phyloP scores from a whole-genome alignment of 2,888 invertebrate genomes.

The Megalurothrips usitatus region DNA sequence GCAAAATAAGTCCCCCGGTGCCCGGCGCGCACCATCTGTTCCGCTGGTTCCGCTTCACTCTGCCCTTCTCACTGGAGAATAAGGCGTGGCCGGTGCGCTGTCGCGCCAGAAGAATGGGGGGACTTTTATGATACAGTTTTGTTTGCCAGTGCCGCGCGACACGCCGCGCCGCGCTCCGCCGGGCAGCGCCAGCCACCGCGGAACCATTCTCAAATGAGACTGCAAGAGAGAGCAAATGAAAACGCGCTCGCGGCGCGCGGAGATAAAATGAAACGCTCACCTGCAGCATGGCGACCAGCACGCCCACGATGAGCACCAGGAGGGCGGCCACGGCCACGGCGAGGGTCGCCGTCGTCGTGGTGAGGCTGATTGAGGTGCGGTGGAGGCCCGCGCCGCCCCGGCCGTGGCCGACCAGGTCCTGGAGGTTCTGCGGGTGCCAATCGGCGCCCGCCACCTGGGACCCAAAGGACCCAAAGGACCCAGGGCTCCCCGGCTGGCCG shows the following conservation, averaged over 20 bases:
- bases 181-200: too few relatives aligned
- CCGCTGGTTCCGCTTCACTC: too few relatives aligned
- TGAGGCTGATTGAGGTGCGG: background rate
- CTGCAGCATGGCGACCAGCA: conserved; percentile 4
- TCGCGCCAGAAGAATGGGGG: too few relatives aligned
- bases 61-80: too few relatives aligned
- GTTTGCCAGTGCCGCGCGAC: too few relatives aligned
- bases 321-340: conserved; percentile 14
- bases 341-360: background rate
- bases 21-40: background rate
- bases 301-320: conserved; percentile 7
- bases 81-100: too few relatives aligned
- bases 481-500: background rate
- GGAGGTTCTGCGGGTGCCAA: background rate
- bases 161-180: too few relatives aligned
- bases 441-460: background rate
- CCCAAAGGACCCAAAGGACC: background rate
- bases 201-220: too few relatives aligned
- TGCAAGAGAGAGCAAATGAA: too few relatives aligned
- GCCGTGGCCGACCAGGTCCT: background rate
- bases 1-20: background rate
- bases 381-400: background rate
- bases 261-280: background rate
- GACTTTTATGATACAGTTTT: too few relatives aligned
- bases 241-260: too few relatives aligned